Evolutionary conservation across 2,113 vertebrate genomes (phyloP), one percentile per base, ranked within the genome.

Genomic region (Paradoxurus hermaphroditus): DNA sequence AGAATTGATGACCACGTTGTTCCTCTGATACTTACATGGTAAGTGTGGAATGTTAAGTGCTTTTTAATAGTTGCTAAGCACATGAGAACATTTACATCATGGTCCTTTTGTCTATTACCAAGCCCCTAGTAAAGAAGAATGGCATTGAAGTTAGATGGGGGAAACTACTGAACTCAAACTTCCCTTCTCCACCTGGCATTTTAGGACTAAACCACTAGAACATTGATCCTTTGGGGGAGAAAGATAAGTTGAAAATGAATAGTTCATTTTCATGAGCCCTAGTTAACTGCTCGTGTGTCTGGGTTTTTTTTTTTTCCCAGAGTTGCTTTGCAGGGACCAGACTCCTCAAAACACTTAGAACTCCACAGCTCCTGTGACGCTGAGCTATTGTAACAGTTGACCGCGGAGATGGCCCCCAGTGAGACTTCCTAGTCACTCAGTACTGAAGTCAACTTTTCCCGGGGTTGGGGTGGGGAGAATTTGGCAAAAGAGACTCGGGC

Each of bases 21-120:
- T 93, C 86, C n/a, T 96, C 72, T 87, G 95, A 82, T 83, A 46
- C 90, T 96, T 93, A 97, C 67, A 72, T 91, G 82, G 46, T 29
- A 31, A 91, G 78, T 73, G 41, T 91, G 96, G 96, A 96, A 95
- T 98, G 93, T 96, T 97, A 95, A 97, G 97, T 97, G 96, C 72
- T 97, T 97, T 98, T 95, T 95, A 95, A 96, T 86, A 90, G 73
- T 96, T 41, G 4, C 75, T 73, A 68, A 94, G 53, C 90, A 89
- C 83, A 75, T 86, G 44, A 77, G 70, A 82, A 11, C 68, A 41
- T 93, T 87, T 85, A 62, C 4, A 46, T 90, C 29, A 4, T 23
- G 44, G 49, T 70, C 31, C 51, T 31, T 92, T 78, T 86, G 94
- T 90, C 84, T 95, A 16, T 85, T 90, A 77, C 44, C 31, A 79